Percentiles rank a stretch among this genome's conserved stretches.
These are phyloP conservation scores for Coelopa pilipes DNA, from an alignment of 2,888 invertebrate genomes.

Conservation along the genomic window DNA sequence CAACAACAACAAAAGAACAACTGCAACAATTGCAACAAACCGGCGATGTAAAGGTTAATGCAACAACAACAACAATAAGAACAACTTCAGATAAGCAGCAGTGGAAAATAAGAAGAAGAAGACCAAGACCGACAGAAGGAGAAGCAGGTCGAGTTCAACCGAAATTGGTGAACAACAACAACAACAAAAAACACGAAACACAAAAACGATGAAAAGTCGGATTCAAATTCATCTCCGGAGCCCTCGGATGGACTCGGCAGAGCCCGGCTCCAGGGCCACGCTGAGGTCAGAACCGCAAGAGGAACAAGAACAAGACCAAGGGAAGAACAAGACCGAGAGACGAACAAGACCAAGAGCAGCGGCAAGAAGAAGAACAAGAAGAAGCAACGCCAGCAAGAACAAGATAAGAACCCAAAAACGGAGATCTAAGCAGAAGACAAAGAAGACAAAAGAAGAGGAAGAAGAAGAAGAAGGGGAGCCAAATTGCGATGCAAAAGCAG, in stretches of 20 bases:
- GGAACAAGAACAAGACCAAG: no score
- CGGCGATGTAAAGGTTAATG: no score
- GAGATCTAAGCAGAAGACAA: slow-evolving; percentile 40
- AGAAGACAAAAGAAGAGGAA: slow-evolving; percentile 34
- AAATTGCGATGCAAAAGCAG: no score
- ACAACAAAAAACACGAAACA: slow-evolving; percentile 12
- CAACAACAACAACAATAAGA: slow-evolving; percentile 32
- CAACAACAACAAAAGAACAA: no score
- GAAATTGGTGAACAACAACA: slow-evolving; percentile 18
- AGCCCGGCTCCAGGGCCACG: slow-evolving; percentile 15
- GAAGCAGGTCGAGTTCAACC: slow-evolving; percentile 58
- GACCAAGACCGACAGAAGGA: slow-evolving; percentile 51
- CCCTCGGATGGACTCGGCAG: not conserved
- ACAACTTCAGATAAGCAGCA: slow-evolving; percentile 50
- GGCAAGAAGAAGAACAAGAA: slow-evolving; percentile 37
- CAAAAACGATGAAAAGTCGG: slow-evolving; percentile 12
- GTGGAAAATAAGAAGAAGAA: slow-evolving; percentile 45
- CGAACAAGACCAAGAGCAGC: slow-evolving; percentile 33
- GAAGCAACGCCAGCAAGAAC: not conserved
- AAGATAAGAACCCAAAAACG: slow-evolving; percentile 18
- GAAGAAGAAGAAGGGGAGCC: slow-evolving; percentile 33
- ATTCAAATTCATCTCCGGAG: slow-evolving; percentile 21
- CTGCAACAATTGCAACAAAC: no score
- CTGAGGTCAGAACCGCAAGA: not conserved
- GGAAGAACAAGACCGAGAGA: slow-evolving; percentile 47